Base-by-base conservation (phyloP, 2,888 invertebrate species). In the Capitulum mitella region DNA sequence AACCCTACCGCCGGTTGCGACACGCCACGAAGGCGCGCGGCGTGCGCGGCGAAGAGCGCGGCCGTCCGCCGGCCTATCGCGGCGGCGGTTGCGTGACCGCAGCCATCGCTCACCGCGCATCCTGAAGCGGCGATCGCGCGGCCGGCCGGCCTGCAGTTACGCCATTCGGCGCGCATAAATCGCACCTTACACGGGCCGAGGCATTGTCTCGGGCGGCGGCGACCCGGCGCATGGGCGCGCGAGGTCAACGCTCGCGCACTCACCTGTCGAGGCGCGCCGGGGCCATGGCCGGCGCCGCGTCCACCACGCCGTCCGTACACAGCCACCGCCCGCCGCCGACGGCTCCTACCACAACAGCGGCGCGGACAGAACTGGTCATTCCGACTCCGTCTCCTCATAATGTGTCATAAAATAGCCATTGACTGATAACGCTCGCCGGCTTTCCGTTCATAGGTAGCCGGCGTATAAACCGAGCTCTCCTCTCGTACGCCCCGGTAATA, bases 321-420 rank as follows among this genome's bases (percentile, higher is more conserved):
- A 5, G 12, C 43, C 43, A n/a, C 58, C 12, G n/a, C 10, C 58
- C 58, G 58, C 58, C 19, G 64, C 34, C 64, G 19, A 19, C 64
- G 12, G 43, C 34, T 64, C 64, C 70, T 70, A 26, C 70, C 70
- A 70, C 70, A 70, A 70, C 70, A 70, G 26, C 22, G 6, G 40
- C 70, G 40, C 70, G 22, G 70, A 29, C 70, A 26, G 22, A 29
- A 70, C 70, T 70, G 70, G 70, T 70, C 70, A 70, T 70, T 70
- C 37, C 29, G 26, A 22, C 70, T 40, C 37, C 29, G 70, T 70
- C 70, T 70, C 70, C 37, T 40, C 70, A 40, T 70, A 70, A 70
- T 70, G 70, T 70, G 70, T 70, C 70, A 70, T 70, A 70, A 70
- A 70, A 70, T 70, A 37, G 70, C 70, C 70, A 70, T 70, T 70